phyloP scores from a whole-genome alignment of 2,113 vertebrate genomes.

The Colossoma macropomum region DNA sequence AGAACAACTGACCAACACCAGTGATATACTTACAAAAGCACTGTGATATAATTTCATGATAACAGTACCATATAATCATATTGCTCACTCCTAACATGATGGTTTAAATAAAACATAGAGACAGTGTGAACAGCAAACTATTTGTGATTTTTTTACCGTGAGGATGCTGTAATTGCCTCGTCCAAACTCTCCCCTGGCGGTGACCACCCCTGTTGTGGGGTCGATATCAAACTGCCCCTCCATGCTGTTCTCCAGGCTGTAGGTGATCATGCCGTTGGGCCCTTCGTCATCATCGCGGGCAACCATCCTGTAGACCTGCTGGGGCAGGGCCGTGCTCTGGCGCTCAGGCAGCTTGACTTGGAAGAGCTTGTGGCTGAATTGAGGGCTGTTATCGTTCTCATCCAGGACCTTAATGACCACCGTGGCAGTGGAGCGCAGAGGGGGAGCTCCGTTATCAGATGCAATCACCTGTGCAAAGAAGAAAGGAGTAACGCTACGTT shows the following conservation, averaged over 20 bases:
- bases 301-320: slow-evolving; percentile 85
- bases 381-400: slow-evolving; percentile 88
- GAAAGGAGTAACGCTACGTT: neutral
- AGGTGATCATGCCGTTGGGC: slow-evolving; percentile 84
- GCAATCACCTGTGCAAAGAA: slow-evolving; percentile 83
- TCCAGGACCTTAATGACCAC: slow-evolving; percentile 87
- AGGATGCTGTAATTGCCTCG: slow-evolving; percentile 90
- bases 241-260: slow-evolving; percentile 81
- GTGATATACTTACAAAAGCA: too few relatives aligned
- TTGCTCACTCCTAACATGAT: neutral
- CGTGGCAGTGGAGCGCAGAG: slow-evolving; percentile 86
- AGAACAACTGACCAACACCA: too few relatives aligned
- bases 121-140: neutral
- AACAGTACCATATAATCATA: neutral
- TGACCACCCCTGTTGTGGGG: slow-evolving; percentile 81
- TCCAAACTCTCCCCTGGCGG: slow-evolving; percentile 80
- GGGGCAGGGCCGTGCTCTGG: slow-evolving; percentile 12
- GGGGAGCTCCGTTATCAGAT: slow-evolving; percentile 86
- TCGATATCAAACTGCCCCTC: slow-evolving; percentile 82
- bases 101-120: neutral
- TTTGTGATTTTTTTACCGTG: slow-evolving; percentile 74
- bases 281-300: slow-evolving; percentile 88
- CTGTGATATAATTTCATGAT: neutral
- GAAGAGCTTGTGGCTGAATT: slow-evolving; percentile 90
- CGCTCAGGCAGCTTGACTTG: slow-evolving; percentile 84